phyloP scores from a whole-genome alignment of 2,888 invertebrate genomes.

The Brachypalpus laphriformis region DNA sequence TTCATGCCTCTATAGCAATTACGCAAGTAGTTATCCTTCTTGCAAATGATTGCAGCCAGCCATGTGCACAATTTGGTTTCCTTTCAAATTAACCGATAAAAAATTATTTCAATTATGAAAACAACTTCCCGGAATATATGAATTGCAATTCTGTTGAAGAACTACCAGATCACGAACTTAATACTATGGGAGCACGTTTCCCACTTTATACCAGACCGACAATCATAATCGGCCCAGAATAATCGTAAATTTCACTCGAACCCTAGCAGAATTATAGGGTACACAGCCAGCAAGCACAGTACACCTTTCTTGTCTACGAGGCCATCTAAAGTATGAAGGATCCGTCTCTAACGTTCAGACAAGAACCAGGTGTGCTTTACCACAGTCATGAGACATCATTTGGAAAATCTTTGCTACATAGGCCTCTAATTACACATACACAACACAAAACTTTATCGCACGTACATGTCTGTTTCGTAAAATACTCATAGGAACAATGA shows the following conservation, averaged over 20 bases:
- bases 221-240: conserved; percentile 64
- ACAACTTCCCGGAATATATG: conserved; percentile 6
- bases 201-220: conserved; percentile 35
- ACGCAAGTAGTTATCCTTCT: not conserved
- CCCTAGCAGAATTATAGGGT: conserved; percentile 45
- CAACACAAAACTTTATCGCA: conserved; percentile 71
- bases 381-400: conserved; percentile 68
- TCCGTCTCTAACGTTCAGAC: conserved; percentile 51
- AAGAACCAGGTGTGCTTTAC: conserved; percentile 71
- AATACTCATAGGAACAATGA: conserved; percentile 73
- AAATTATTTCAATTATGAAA: conserved; percentile 14
- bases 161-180: conserved; percentile 40
- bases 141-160: conserved; percentile 21
- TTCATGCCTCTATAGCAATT: no score
- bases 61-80: not conserved
- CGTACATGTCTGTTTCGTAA: conserved; percentile 71
- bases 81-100: not conserved
- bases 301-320: conserved; percentile 49
- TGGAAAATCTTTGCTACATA: conserved; percentile 61
- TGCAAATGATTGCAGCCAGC: not conserved
- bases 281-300: conserved; percentile 25
- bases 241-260: conserved; percentile 60
- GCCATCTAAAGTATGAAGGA: conserved; percentile 55
- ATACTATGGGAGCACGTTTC: conserved; percentile 45
- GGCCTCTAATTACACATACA: conserved; percentile 72